Evolutionary conservation across 23 tunicate species (phyloP), one percentile per base, ranked within the genome.

Genomic region (Halocynthia roretzi): DNA sequence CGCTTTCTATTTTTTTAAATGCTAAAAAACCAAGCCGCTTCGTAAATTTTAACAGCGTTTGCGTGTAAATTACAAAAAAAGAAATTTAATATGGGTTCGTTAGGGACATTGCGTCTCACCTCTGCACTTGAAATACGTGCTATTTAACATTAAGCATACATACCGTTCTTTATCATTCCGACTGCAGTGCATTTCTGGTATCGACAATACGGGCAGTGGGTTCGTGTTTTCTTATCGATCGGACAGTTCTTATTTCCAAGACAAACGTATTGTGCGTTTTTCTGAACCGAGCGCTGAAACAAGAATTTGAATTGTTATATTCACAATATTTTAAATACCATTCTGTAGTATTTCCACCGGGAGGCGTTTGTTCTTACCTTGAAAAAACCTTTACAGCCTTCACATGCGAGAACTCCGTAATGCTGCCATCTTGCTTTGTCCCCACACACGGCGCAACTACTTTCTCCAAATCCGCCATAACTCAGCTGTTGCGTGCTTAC

Each of bases 391-490:
- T 94, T 94, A 67, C 99, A 94, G 5, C 99, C 99, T 81, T 94
- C 99, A 79, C 99, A 94, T 7, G 99, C 99, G 0, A 94, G 67
- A 7, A 94, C 99, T 15, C 99, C 99, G 70, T 94, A 94, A 81
- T 94, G 99, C 78, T 94, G 99, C 99, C 99, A 94, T 76, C 99
- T 70, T 11, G 99, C 99, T 61, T 90, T 82, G 75, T 94, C 99
- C 18, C 99, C 99, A 72, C 99, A 94, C 11, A 94, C 99, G 8
- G 99, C 95, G 51, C 99, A 94, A 54, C 75, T 84, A 10, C 82
- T 75, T 50, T 83, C 82, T 49, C 82, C 82, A 54, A 83, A 77
- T 19, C 86, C 82, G 21, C 82, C 82, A 57, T 77, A 83, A 64
- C 56, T 74, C 10, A 52, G 78, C 4, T 31, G 19, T 23, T 75